These are phyloP conservation scores for Napeogenes inachia DNA, from an alignment of 2,888 invertebrate species.

Conservation along the genomic window DNA sequence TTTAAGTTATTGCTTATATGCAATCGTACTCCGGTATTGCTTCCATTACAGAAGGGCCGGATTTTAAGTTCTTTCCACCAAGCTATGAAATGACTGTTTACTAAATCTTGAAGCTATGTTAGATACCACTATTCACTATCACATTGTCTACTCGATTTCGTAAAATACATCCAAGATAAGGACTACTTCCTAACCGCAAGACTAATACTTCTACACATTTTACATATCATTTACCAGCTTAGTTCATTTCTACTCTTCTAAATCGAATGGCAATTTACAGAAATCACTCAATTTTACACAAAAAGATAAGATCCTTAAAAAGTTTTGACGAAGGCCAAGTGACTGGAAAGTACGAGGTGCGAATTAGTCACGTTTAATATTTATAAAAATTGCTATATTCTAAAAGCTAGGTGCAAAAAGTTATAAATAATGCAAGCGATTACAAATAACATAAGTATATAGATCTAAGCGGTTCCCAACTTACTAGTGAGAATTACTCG, in stretches of 20 bases:
- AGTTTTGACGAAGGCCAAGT: background rate
- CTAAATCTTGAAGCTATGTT: too few relatives aligned
- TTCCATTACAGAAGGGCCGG: conserved; percentile 26
- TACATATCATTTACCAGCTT: conserved; percentile 1
- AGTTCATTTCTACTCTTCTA: conserved; percentile 1
- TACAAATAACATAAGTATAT: conserved; percentile 1
- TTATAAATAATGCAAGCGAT: background rate
- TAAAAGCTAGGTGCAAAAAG: conserved; percentile 6
- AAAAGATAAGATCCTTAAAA: conserved; percentile 2
- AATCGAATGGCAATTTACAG: background rate
- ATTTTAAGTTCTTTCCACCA: conserved; percentile 45
- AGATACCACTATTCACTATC: too few relatives aligned
- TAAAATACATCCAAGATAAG: background rate
- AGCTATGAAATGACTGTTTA: conserved; percentile 30
- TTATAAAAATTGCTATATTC: background rate
- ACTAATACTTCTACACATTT: conserved; percentile 5
- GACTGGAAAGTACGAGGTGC: too few relatives aligned
- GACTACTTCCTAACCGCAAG: background rate
- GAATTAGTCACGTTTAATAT: background rate
- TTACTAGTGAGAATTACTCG: conserved; percentile 11
- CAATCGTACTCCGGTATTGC: conserved; percentile 47
- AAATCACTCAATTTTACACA: background rate
- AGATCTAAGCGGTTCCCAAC: background rate
- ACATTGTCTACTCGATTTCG: background rate
- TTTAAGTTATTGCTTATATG: conserved; percentile 42